phyloP scores from a whole-genome alignment of 1,140 invertebrate species.

The Drosophila oshimai region DNA sequence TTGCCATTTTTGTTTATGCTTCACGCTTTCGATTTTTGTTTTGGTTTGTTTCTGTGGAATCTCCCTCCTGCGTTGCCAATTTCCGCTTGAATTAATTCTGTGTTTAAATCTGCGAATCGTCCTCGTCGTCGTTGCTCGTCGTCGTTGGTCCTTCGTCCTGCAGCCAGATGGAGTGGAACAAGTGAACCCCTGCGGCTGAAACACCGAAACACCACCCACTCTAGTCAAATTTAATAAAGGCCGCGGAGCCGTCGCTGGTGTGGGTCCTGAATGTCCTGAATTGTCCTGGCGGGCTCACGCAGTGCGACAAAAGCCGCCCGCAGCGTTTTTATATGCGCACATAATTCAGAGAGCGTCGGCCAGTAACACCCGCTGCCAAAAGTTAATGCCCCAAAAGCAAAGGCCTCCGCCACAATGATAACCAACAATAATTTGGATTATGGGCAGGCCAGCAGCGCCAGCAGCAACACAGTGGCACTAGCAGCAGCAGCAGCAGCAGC shows the following conservation, averaged over 20 bases:
- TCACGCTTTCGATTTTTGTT: conserved; percentile 76
- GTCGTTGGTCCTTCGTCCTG: conserved; percentile 28
- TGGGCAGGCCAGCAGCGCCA: conserved; percentile 60
- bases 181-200: conserved; percentile 66
- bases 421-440: conserved; percentile 82
- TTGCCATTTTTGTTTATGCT: conserved; percentile 68
- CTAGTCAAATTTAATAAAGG: conserved; percentile 70
- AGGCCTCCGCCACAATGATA: conserved; percentile 64
- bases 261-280: conserved; percentile 43
- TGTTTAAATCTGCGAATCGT: conserved; percentile 71
- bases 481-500: background rate
- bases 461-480: conserved; percentile 4
- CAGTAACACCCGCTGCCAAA: conserved; percentile 66
- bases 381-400: conserved; percentile 75
- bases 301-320: conserved; percentile 77
- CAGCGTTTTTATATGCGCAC: conserved; percentile 78
- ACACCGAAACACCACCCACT: conserved; percentile 14
- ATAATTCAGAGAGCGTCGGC: conserved; percentile 57
- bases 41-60: conserved; percentile 30
- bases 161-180: conserved; percentile 55
- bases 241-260: conserved; percentile 12
- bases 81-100: conserved; percentile 79
- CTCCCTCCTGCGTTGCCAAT: conserved; percentile 50
- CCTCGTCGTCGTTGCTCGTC: conserved; percentile 8
- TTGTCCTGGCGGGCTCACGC: conserved; percentile 57